These are phyloP conservation scores for Nasonia longicornis DNA, from an alignment of 1,140 invertebrate species.

Conservation along the genomic window DNA sequence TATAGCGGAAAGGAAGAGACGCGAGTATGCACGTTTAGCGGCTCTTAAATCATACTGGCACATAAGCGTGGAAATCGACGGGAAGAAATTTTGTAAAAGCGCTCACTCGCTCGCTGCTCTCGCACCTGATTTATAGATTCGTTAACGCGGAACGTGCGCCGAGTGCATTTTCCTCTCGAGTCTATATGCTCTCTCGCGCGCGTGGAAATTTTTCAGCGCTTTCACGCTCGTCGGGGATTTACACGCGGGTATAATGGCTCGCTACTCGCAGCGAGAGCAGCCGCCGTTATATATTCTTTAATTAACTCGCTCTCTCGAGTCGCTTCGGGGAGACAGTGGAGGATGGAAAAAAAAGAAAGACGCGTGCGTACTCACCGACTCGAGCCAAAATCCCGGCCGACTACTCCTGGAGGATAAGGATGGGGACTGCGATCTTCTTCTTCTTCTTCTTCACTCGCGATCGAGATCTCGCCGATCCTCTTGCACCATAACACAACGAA, in stretches of 20 bases:
- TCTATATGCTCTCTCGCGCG: background rate
- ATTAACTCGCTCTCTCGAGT: background rate
- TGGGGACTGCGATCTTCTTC: background rate
- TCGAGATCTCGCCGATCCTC: background rate
- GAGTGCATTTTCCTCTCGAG: slow-evolving; percentile 4
- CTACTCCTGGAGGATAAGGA: background rate
- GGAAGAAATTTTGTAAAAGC: slow-evolving; percentile 8
- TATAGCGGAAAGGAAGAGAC: background rate
- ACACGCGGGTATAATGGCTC: background rate
- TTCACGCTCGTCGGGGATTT: slow-evolving; percentile 30
- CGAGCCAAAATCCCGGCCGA: slow-evolving; percentile 14
- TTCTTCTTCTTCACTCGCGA: slow-evolving; percentile 3
- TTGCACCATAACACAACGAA: background rate
- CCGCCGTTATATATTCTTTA: slow-evolving; percentile 12
- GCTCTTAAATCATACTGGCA: background rate
- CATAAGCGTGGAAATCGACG: background rate
- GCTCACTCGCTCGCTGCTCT: background rate
- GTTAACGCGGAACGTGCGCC: slow-evolving; percentile 14
- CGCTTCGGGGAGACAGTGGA: background rate
- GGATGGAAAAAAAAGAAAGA: background rate
- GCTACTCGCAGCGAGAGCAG: background rate
- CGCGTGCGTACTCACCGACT: slow-evolving; percentile 28
- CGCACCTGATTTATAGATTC: slow-evolving; percentile 12
- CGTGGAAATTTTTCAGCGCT: slow-evolving; percentile 36
- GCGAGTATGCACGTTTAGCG: background rate